Conservation (phyloP, 2,113 vertebrate genomes). For the Apodemus speciosus region DNA sequence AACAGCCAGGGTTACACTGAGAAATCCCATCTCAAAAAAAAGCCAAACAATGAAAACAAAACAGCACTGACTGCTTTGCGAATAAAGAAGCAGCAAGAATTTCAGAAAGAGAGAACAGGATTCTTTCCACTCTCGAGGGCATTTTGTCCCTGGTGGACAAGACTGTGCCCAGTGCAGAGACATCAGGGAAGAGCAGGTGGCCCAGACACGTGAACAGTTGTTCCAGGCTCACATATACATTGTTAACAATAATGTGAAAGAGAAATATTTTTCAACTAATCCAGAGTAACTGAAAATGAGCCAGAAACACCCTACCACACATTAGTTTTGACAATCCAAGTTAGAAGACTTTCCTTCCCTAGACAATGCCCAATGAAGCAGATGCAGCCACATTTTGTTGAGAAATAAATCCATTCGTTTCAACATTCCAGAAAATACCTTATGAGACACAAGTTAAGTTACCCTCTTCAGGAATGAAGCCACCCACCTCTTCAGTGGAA, state of each 20-base stretch:
- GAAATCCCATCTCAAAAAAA: neutral
- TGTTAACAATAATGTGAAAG: neutral
- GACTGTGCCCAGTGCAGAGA: neutral
- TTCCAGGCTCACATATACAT: neutral
- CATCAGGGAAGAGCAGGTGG: neutral
- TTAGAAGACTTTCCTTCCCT: neutral
- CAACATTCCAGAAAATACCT: neutral
- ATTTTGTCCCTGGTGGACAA: too few relatives aligned
- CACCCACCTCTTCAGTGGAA: neutral
- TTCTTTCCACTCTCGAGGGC: accelerated
- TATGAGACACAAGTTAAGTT: neutral
- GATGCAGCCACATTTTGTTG: neutral
- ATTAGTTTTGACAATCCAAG: neutral
- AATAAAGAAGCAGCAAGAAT: neutral
- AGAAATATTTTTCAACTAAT: neutral
- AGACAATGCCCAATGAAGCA: neutral
- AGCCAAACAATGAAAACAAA: neutral
- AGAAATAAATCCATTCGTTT: neutral
- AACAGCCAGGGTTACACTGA: neutral
- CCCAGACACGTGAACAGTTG: neutral
- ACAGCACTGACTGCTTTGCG: accelerated
- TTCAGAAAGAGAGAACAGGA: neutral
- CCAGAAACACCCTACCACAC: too few relatives aligned
- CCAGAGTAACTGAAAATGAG: neutral
- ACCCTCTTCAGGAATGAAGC: neutral